Base-by-base conservation (phyloP, 2,797 vertebrate species). In the Lates japonicus region DNA sequence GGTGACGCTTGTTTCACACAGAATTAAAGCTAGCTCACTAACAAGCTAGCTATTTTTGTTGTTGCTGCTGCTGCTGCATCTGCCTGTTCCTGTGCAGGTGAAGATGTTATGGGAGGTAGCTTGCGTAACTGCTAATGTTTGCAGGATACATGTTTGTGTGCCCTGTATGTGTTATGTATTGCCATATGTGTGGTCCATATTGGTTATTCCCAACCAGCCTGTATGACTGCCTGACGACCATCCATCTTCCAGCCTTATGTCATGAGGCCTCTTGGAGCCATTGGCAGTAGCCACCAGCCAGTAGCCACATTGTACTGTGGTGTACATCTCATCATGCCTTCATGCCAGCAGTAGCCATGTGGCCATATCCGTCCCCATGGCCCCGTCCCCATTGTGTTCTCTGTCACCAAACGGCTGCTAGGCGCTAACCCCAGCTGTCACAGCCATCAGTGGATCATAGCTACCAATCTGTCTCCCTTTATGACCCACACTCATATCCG, bases 381-480 rank as follows among this genome's bases (percentile, higher is more conserved):
- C 66, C 86, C 65, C 22, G 51, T 91, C 89, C 81, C 82, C 75
- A 74, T 88, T 88, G 90, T 89, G 83, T 87, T 81, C 74, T 73
- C 70, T 82, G 91, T 86, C 88, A 91, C 85, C 86, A 86, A 87
- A 90, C 77, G 89, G 90, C 88, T 87, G 90, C 85, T 88, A 62
- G 86, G 78, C 66, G 68, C 89, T 86, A 88, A 93, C 91, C 85
- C 87, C 87, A 87, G 92, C 92, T 92, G 90, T 92, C 87, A 70
- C 60, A 17, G 37, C 78, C 63, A 17, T 88, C 89, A 73, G 75
- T 74, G 88, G 84, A 90, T 88, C 85, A 82, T 76, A 58, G 83
- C 87, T 62, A 76, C 80, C 93, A 89, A 88, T 91, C 93, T 90
- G 91, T 90, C 87, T 87, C 78, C 63, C 80, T 87, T 90, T 90